Evolutionary conservation across 2,113 vertebrate species (phyloP), one percentile per base, ranked within the genome.

Genomic region (Gnathonemus longibarbis): DNA sequence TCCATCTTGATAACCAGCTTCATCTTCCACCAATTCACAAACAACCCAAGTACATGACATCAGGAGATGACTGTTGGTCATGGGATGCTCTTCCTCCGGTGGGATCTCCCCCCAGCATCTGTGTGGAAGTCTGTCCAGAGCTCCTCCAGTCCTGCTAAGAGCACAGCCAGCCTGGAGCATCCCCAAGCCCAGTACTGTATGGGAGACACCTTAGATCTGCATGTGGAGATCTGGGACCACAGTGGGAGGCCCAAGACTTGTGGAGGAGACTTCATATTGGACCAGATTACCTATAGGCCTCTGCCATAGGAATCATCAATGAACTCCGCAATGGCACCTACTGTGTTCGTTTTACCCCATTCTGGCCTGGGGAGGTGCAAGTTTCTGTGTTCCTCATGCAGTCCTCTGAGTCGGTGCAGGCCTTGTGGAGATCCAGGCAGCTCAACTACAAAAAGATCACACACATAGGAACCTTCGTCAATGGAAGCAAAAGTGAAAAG

Each of bases 241-340:
- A 27, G 88, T 2, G 92, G 92, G 13, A 48, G 0, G 24, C 91
- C 77, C 52, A 95, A 19, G 93, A 95, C 52, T 19, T 53, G 17
- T 53, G 52, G 52, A 5, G 52, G 52, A 53, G 17, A 53, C 19
- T 95, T 95, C 89, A 70, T 94, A 35, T 91, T 93, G 87, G 93
- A 93, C 9, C 92, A 93, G 77, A 92, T 92, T 11, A 92, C 15
- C 35, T 94, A 2, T 77, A 91, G 2, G 93, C 94, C 0, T 93
- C 92, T 0, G 93, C 92, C 2, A 91, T 93, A 0, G 94, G 92
- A 10, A 89, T 46, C 0, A 91, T 94, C 88, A 90, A 80, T 0
- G 94, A 94, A 88, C 84, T 91, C 89, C 46, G 50, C 88, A 92
- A 94, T 88, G n/a, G 93, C 77, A 93, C 92, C 11, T 94, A 94